Percentiles rank a stretch among this genome's conserved stretches.
These are phyloP conservation scores for Ichneumon xanthorius DNA, from an alignment of 2,888 invertebrate species.

Conservation along the genomic window DNA sequence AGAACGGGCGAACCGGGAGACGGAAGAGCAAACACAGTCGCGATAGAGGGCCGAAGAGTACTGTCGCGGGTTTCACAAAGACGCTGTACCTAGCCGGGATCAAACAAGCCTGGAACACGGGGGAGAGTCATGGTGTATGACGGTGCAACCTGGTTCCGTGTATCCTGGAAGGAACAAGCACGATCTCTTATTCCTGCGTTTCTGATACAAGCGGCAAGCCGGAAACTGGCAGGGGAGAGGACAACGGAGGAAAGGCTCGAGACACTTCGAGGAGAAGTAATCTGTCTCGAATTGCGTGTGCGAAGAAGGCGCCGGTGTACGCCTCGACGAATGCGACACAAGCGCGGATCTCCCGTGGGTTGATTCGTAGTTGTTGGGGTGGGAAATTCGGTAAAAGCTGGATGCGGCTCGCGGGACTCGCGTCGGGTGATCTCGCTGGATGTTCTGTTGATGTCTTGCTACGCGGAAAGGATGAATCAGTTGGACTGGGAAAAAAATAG, in stretches of 20 bases:
- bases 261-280: conserved; percentile 44
- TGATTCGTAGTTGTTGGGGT: neutral
- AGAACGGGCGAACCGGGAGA: neutral
- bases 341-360: neutral
- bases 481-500: too few relatives aligned
- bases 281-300: conserved; percentile 41
- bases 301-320: neutral
- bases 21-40: conserved; percentile 36
- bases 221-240: neutral
- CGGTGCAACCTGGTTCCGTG: neutral
- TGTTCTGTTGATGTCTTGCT: too few relatives aligned
- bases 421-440: too few relatives aligned
- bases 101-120: conserved; percentile 18
- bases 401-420: neutral
- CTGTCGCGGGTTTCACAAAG: neutral
- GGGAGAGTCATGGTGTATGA: neutral
- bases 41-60: conserved; percentile 21
- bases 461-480: too few relatives aligned
- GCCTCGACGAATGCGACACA: conserved; percentile 4
- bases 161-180: conserved; percentile 41
- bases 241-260: conserved; percentile 13
- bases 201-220: conserved; percentile 1
- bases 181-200: conserved; percentile 27
- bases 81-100: conserved; percentile 20
- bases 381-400: neutral